A percentile compares a stretch with the other conserved stretches of the same genome.
phyloP scores from a whole-genome alignment of 2,888 invertebrate genomes.

The Griposia aprilina region DNA sequence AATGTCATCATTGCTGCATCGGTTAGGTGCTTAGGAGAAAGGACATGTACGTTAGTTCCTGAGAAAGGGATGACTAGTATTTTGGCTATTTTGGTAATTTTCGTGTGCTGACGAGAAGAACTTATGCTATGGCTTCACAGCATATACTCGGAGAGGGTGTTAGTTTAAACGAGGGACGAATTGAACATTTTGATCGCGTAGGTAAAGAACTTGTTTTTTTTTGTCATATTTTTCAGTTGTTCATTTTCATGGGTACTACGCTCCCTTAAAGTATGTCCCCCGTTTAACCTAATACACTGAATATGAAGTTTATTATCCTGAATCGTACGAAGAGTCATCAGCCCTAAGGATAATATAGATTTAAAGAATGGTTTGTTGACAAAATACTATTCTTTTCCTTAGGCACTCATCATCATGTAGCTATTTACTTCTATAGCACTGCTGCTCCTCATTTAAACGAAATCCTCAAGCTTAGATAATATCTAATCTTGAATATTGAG shows the following conservation, averaged over 20 bases:
- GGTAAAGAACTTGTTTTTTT: too few species aligned
- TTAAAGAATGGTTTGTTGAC: background rate
- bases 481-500: too few species aligned
- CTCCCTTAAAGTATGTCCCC: background rate
- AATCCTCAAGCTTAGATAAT: background rate
- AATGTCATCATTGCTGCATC: conserved; percentile 46
- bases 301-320: background rate
- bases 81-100: background rate
- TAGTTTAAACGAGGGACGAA: background rate
- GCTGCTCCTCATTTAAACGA: background rate
- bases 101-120: too few species aligned
- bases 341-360: background rate
- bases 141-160: too few species aligned
- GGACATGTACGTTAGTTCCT: background rate
- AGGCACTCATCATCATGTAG: background rate
- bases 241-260: background rate
- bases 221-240: background rate
- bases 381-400: background rate
- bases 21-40: background rate
- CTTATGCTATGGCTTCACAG: background rate
- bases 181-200: background rate
- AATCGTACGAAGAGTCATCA: background rate
- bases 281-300: background rate
- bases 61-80: background rate
- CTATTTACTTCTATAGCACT: background rate